Base-by-base conservation (phyloP, 2,888 invertebrate genomes). In the Escarpia spicata region DNA sequence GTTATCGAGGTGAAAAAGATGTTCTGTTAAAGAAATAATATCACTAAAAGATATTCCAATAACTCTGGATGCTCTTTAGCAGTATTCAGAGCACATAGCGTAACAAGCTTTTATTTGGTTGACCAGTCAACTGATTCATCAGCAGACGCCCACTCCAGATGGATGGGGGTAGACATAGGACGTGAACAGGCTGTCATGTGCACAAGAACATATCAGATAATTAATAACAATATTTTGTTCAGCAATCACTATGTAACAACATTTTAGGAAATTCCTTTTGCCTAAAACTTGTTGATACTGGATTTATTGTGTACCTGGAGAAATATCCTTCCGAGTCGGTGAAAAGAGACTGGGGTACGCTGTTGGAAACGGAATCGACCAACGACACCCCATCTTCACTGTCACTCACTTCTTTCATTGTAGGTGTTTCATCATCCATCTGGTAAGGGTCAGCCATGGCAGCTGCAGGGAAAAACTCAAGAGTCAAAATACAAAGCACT, bases 301-400 rank as follows among this genome's bases (percentile, higher is more conserved):
- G 52, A 52, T 75, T 75, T 75, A 75, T 75, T 75, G 75, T n/a
- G n/a, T 75, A 75, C 75, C 75, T 75, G 3, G 75, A 75, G 75
- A 75, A 75, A 75, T 75, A 75, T 75, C 75, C 75, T 75, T 75
- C 75, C 19, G 75, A 75, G 75, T 75, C n/a, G 19, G 75, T 75
- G 75, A 75, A 75, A 75, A 75, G 75, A 75, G 75, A 75, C 75
- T 26, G 75, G 26, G 3, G 75, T 6, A 19, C 19, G 4, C 75
- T 26, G n/a, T 75, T 75, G 0, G 75, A 75, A 75, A 75, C 75
- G 19, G 75, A 75, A 26, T 75, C 75, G 0, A 75, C 75, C 75
- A 75, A 26, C 6, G 75, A 75, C 75, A 75, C 75, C 26, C 75
- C 75, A 26, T 75, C 75, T 4, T 75, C 75, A n/a, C n/a, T 75